Evolutionary conservation across 2,113 vertebrate genomes (phyloP), one percentile per base, ranked within the genome.

Genomic region (Odocoileus virginianus): DNA sequence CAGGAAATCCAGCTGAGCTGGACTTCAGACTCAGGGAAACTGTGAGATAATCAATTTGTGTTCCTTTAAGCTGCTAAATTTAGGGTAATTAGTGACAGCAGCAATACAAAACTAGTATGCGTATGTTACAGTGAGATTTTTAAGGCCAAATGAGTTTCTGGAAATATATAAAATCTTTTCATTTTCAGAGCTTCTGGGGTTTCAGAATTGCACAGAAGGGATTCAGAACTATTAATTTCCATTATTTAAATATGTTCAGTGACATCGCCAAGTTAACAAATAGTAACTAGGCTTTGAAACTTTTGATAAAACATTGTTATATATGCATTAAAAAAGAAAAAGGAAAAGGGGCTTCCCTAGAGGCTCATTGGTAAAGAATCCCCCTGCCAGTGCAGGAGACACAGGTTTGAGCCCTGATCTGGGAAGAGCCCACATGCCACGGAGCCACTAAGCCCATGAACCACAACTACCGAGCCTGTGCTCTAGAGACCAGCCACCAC

Each of bases 201-300:
- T 93, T 91, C 60, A 61, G 19, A 92, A 87, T 60, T 60, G 7
- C 28, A 47, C 2, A 79, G n/a, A 94, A 84, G 14, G 9, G 28
- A 92, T 52, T 71, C 40, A 92, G 36, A 96, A 95, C 36, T 55
- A 54, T 60, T 94, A 57, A 60, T 33, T 95, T 94, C 79, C 91
- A 14, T 81, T 84, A 91, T 25, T 91, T 95, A 93, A 78, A 71
- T 74, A 91, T 36, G 17, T 79, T 87, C 61, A 84, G 25, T 55
- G 52, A 83, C 10, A 27, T 94, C 95, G 78, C 8, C 67, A 79
- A 96, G 14, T 78, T 94, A 87, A 79, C 81, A 95, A 58, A 55
- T 55, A 88, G 12, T 58, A 82, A 60, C 88, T 67, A 88, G 15
- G 10, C 47, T 94, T 87, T 91, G 28, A 45, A 85, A 67, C 23